A percentile compares a stretch with the other conserved stretches of the same genome.
phyloP scores from a whole-genome alignment of 2,888 invertebrate genomes.

The Exocentrus adspersus region DNA sequence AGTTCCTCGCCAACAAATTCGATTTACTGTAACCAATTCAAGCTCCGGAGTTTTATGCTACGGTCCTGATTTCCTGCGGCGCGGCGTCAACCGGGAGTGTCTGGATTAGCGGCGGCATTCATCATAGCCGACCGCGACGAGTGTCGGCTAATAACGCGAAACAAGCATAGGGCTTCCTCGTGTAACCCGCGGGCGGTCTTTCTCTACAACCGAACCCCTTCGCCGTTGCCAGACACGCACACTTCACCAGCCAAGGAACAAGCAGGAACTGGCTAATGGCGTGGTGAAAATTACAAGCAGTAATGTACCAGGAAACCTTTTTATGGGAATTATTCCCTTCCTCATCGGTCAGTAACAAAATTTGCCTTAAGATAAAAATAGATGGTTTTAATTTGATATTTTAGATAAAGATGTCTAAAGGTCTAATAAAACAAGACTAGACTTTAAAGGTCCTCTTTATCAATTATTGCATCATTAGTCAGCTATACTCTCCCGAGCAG shows the following conservation, averaged over 20 bases:
- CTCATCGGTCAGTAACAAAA: too few relatives aligned
- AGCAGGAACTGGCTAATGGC: conserved; percentile 32
- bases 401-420: too few relatives aligned
- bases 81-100: conserved; percentile 28
- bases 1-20: neutral
- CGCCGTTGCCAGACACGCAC: conserved; percentile 25
- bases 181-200: conserved; percentile 36
- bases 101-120: conserved; percentile 35
- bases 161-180: conserved; percentile 26
- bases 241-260: conserved; percentile 15
- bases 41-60: neutral
- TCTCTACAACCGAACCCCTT: conserved; percentile 28
- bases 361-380: too few relatives aligned
- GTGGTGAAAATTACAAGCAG: conserved; percentile 24
- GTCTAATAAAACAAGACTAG: too few relatives aligned
- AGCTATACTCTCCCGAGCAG: too few relatives aligned
- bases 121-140: conserved; percentile 44
- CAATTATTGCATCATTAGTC: too few relatives aligned
- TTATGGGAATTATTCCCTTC: conserved; percentile 33
- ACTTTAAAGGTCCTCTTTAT: too few relatives aligned
- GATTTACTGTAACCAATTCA: neutral
- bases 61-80: conserved; percentile 12
- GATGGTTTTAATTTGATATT: too few relatives aligned
- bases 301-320: conserved; percentile 29
- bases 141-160: conserved; percentile 42